These are phyloP conservation scores for Clarias pachynema DNA, from an alignment of 2,797 vertebrate genomes.

Conservation along the genomic window DNA sequence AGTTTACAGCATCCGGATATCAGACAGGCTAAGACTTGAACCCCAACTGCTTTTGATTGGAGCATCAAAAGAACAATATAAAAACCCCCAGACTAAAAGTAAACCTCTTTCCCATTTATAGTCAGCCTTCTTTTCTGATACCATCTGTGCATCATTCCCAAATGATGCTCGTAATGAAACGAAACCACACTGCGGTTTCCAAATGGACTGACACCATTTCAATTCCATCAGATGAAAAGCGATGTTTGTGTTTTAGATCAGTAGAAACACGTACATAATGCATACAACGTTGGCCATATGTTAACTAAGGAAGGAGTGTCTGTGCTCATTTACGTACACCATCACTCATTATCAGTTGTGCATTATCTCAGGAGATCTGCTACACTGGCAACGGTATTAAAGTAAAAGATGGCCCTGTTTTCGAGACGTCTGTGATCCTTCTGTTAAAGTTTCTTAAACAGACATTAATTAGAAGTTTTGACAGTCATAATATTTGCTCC, in stretches of 20 bases:
- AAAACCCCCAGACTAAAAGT: too few species aligned
- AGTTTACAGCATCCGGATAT: background rate
- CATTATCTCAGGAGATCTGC: constrained; percentile 1
- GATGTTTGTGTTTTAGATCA: too few species aligned
- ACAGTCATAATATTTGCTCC: background rate
- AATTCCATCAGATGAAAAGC: background rate
- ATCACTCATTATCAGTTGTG: background rate
- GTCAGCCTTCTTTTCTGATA: background rate
- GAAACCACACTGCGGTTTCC: background rate
- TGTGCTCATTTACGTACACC: background rate
- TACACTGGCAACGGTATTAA: background rate
- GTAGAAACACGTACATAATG: background rate
- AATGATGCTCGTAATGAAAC: background rate
- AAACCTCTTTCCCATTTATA: background rate
- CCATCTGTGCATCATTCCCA: background rate
- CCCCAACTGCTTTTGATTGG: background rate
- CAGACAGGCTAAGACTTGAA: background rate
- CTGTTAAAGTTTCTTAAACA: background rate
- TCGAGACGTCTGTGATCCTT: background rate
- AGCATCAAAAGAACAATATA: too few species aligned
- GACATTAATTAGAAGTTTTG: background rate
- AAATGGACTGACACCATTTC: background rate
- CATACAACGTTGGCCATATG: background rate
- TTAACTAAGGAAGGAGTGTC: background rate
- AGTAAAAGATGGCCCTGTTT: background rate